Evolutionary conservation across 2,797 vertebrate species (phyloP), one percentile per base, ranked within the genome.

Genomic region (Margarornis squamiger): DNA sequence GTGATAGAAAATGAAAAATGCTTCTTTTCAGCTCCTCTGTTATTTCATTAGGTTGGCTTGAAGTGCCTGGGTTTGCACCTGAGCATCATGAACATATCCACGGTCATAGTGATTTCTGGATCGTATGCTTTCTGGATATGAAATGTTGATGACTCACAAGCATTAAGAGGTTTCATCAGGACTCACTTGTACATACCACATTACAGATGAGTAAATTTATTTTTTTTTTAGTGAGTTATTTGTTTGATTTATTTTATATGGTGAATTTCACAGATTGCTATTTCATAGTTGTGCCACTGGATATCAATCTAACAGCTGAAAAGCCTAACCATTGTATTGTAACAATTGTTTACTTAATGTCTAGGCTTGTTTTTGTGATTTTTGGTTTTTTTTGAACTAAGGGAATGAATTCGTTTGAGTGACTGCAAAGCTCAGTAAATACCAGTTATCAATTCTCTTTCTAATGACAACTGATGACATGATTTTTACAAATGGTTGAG

Each of bases 391-490:
- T 79, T 89, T 61, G 7, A 82, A 62, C 54, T 57, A 65, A 83
- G 52, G 82, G 61, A 83, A 70, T 74, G 5, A 79, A 92, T 93
- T 91, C n/a, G 41, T 86, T n/a, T 94, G 79, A 93, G 55, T 91
- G 92, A 81, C 85, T 92, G 79, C 76, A 86, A 78, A 66, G 58
- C 79, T 93, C 73, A 70, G 86, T 75, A 93, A 96, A 87, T 86
- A 84, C 36, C 48, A 88, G 85, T 93, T 96, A 95, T 93, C 96
- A 95, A 85, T 95, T 94, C 67, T 94, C 72, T 87, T 92, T 89
- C 86, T 92, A 94, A 96, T 92, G 94, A 96, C 93, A 97, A 76
- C 95, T 62, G 87, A 95, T 96, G 95, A 95, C 95, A 95, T 93
- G 94, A 95, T 91, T 97, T 96, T 94, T 95, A 96, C 95, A 95